Percentiles rank a stretch among this genome's conserved stretches.
Conservation (phyloP, 2,113 vertebrate genomes). For the Bothrops jararaca region DNA sequence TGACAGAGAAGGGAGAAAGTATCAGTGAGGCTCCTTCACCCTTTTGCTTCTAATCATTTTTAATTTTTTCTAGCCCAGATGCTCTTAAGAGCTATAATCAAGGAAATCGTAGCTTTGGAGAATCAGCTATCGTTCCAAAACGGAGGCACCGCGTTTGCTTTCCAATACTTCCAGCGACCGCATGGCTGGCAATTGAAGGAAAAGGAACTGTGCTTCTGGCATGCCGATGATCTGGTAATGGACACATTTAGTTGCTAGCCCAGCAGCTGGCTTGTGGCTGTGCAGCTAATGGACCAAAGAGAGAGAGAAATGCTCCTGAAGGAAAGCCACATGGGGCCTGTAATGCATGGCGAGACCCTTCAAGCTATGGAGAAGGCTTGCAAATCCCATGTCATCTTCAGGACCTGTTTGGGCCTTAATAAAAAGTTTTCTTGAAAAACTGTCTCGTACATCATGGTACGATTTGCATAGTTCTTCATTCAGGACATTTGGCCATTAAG, state of each 20-base stretch:
- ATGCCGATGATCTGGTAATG: neutral
- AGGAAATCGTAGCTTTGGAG: neutral
- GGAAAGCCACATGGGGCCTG: neutral
- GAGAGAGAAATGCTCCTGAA: neutral
- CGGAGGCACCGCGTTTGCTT: neutral
- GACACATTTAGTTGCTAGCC: neutral
- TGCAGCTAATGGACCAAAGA: neutral
- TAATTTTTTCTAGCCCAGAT: neutral
- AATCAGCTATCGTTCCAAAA: neutral
- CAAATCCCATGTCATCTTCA: neutral
- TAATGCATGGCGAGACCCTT: neutral
- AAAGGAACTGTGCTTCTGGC: neutral
- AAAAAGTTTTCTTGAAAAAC: neutral
- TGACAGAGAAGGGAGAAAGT: no score
- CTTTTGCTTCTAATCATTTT: neutral
- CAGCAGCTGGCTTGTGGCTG: neutral
- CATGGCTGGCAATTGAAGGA: neutral
- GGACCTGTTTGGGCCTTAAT: neutral
- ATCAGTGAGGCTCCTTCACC: no score
- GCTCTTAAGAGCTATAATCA: neutral
- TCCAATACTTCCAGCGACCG: neutral
- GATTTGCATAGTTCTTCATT: slow-evolving; percentile 46
- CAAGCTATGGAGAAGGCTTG: slow-evolving; percentile 5
- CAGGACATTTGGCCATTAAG: slow-evolving; percentile 35
- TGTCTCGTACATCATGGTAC: slow-evolving; percentile 24